phyloP scores from a whole-genome alignment of 2,113 vertebrate species.

The Macquaria ambigua region DNA sequence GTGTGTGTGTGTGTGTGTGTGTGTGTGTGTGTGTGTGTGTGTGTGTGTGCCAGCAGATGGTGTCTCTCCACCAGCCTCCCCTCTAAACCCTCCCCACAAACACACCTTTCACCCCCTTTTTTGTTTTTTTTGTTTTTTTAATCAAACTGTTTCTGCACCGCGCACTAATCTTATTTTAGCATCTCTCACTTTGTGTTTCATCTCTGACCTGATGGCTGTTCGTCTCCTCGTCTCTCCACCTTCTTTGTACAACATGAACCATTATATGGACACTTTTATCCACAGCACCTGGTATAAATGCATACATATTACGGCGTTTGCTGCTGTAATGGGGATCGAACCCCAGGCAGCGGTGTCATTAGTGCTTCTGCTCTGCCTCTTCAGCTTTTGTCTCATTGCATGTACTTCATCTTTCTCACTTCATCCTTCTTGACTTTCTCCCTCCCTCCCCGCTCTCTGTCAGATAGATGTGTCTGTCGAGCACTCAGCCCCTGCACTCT shows the following conservation, averaged over 20 bases:
- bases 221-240: not conserved
- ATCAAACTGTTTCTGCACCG: conserved; percentile 27
- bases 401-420: conserved; percentile 37
- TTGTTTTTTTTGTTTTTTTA: too few species aligned
- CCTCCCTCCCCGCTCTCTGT: conserved; percentile 13
- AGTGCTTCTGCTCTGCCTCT: not conserved
- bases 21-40: conserved; percentile 12
- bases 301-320: not conserved
- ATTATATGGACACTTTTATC: not conserved
- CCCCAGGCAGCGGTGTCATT: not conserved
- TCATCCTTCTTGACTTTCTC: conserved; percentile 40
- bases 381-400: conserved; percentile 43
- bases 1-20: conserved; percentile 7
- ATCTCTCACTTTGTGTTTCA: conserved; percentile 30
- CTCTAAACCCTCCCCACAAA: not conserved
- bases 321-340: conserved; percentile 12
- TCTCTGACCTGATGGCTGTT: conserved; percentile 10
- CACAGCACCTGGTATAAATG: not conserved
- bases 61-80: conserved; percentile 15
- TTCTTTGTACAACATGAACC: not conserved
- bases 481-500: conserved; percentile 75
- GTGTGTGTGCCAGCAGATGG: conserved; percentile 39
- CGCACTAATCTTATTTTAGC: conserved; percentile 43
- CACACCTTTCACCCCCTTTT: not conserved
- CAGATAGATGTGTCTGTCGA: conserved; percentile 70